These are phyloP conservation scores for Gallinago nigripennis DNA, from an alignment of 2,797 vertebrate genomes.

Conservation along the genomic window DNA sequence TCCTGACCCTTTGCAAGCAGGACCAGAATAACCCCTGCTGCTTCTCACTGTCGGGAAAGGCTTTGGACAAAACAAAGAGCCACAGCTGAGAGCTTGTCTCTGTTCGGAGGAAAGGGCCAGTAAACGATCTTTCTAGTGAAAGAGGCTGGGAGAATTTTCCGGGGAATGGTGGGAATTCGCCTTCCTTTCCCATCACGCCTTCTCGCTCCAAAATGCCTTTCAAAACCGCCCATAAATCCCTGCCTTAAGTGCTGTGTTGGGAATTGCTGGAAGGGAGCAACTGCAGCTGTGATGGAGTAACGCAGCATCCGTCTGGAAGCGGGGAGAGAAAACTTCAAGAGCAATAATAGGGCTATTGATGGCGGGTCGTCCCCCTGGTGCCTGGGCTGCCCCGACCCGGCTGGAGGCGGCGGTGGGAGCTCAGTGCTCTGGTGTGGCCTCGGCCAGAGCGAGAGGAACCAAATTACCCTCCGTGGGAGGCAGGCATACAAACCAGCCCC, in stretches of 20 bases:
- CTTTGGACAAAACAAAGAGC: constrained; percentile 36
- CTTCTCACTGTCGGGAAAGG: background rate
- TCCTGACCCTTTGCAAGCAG: constrained; percentile 1
- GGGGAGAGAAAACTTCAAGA: background rate
- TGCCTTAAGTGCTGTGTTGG: constrained; percentile 40
- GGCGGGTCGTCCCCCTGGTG: background rate
- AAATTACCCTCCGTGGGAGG: constrained; percentile 35
- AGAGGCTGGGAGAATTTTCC: constrained; percentile 34
- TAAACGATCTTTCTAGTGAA: constrained; percentile 3
- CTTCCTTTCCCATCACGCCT: constrained; percentile 63
- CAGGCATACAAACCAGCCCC: constrained; percentile 2
- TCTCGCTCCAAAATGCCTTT: constrained; percentile 19
- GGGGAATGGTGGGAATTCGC: constrained; percentile 40
- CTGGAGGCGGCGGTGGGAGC: background rate
- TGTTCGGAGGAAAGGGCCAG: background rate
- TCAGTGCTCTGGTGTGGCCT: background rate
- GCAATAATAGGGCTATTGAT: constrained; percentile 41
- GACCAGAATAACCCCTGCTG: constrained; percentile 7
- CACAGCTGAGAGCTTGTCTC: constrained; percentile 30
- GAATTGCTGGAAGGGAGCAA: constrained; percentile 64
- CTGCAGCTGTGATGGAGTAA: constrained; percentile 53
- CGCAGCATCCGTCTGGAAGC: constrained; percentile 26
- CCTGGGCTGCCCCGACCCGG: constrained; percentile 13
- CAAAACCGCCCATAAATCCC: constrained; percentile 61
- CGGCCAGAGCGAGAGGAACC: background rate